Evolutionary conservation across 2,113 vertebrate species (phyloP), one percentile per base, ranked within the genome.

Genomic region (Bubo blakistoni): DNA sequence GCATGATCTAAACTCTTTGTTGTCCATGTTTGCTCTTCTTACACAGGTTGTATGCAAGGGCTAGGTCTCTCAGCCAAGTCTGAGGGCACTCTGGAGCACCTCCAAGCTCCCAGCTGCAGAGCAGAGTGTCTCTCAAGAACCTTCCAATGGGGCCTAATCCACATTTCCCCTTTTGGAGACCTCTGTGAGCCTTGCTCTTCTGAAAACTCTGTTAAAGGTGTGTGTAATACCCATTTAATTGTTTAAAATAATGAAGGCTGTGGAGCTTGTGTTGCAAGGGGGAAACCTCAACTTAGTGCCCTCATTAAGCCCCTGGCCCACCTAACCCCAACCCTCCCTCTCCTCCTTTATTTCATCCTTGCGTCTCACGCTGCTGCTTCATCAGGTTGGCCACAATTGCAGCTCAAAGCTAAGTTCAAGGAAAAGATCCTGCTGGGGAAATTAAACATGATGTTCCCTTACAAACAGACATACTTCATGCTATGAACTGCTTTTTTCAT

Each of bases 301-400:
- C 11, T 71, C 21, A 9, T 70, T 47, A 72, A 67, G 5, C 13
- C 24, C 5, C 12, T 69, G 17, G 7, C 9, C 34, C 30, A 63
- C 20, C 59, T 59, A 58, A 42, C 4, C 20, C 25, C 24, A 55
- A 1, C 10, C 17, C 27, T 86, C 29, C 9, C 8, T 4, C 16
- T 77, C 10, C 46, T 59, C 18, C 34, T 63, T 17, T 20, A 29
- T 49, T 71, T 74, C 27, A 29, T n/a, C 54, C 38, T 46, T 19
- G 16, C 1, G 1, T 73, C 6, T 1, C 27, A 9, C 12, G 13
- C 36, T 65, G 63, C 20, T 3, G 1, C 51, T 73, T 20, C 20
- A n/a, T 34, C 49, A 44, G 12, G 2, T 59, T 59, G 51, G 24
- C 44, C 20, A 27, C 30, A 59, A 44, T 3, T 59, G 42, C 24